Conservation (phyloP, 2,797 vertebrate species). For the Syncerus caffer region DNA sequence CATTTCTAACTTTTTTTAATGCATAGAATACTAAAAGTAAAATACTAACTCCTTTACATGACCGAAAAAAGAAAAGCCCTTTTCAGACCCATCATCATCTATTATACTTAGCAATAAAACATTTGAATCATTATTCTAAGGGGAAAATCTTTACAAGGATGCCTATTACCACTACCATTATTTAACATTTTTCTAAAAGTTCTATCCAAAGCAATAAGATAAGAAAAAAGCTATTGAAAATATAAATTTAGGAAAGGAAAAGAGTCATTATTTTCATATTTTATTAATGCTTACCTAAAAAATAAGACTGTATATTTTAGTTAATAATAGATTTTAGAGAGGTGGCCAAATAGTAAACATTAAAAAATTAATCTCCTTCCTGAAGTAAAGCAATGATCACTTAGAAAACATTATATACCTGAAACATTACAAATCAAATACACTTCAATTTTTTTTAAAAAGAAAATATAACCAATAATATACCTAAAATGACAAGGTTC, state of each 20-base stretch:
- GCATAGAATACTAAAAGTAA: background rate
- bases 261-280: background rate
- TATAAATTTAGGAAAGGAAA: background rate
- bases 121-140: background rate
- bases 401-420: background rate
- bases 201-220: constrained; percentile 43
- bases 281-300: background rate
- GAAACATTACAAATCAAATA: background rate
- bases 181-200: background rate
- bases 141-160: background rate
- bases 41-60: background rate
- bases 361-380: background rate
- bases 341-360: background rate
- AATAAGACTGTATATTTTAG: background rate
- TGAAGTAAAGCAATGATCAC: background rate
- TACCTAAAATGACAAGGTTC: background rate
- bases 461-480: background rate
- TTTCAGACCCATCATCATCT: background rate
- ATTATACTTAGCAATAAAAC: background rate
- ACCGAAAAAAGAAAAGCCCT: background rate
- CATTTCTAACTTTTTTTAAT: background rate
- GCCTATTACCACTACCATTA: background rate
- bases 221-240: constrained; percentile 18
- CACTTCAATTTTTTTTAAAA: background rate
- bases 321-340: background rate